These are phyloP conservation scores for Toxotes lorentzi DNA, from an alignment of 2,797 vertebrate genomes.

Conservation along the genomic window DNA sequence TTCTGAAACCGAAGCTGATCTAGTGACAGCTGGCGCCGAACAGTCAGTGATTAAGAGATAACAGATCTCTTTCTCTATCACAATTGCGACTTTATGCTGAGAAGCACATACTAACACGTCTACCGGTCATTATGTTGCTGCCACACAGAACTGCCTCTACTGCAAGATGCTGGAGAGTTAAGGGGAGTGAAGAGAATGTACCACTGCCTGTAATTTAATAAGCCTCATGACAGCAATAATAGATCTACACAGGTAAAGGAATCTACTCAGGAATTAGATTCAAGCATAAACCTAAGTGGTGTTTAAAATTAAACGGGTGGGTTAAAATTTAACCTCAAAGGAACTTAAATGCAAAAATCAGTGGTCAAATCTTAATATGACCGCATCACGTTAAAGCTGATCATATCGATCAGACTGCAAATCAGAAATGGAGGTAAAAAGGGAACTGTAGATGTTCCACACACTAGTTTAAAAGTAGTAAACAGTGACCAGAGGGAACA, in stretches of 20 bases:
- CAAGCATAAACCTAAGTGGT: not conserved
- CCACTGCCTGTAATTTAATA: conserved; percentile 26
- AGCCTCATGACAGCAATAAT: conserved; percentile 31
- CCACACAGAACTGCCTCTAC: conserved; percentile 6
- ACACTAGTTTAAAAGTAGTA: not conserved
- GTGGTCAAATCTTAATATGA: not conserved
- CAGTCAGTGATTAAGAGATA: conserved; percentile 38
- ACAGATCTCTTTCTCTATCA: conserved; percentile 16
- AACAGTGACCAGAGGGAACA: not conserved
- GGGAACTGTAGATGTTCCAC: not conserved
- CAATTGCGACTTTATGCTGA: conserved; percentile 27
- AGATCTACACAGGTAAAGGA: conserved; percentile 9
- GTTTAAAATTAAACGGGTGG: too few relatives aligned
- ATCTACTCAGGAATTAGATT: conserved; percentile 29
- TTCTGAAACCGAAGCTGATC: conserved; percentile 34
- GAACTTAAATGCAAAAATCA: conserved; percentile 10
- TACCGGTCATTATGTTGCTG: conserved; percentile 30
- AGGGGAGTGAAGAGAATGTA: conserved; percentile 7
- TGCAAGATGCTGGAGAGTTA: conserved; percentile 3
- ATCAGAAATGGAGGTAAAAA: conserved; percentile 2
- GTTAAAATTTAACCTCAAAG: conserved; percentile 8
- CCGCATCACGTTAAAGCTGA: not conserved
- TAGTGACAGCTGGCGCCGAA: conserved; percentile 32
- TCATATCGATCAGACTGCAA: not conserved
- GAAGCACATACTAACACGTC: conserved; percentile 14